Base-by-base conservation (phyloP, 2,113 vertebrate species). In the Xenopus borealis region DNA sequence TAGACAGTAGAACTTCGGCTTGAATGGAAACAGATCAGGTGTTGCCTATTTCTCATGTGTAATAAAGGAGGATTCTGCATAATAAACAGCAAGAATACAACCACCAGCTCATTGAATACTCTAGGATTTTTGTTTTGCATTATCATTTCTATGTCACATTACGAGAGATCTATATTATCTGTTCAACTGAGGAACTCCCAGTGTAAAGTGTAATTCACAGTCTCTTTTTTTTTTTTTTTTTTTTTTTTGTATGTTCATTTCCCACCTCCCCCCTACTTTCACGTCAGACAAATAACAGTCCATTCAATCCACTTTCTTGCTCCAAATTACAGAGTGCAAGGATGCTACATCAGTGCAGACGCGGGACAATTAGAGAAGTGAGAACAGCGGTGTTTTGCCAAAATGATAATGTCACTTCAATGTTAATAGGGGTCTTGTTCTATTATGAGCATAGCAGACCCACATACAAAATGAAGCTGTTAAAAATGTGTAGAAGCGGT, bases 401-500 rank as follows among this genome's bases (percentile, higher is more conserved):
- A 70, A 57, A 65, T 23, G 19, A 40, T 75, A 66, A 23, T 33
- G 61, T 57, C 61, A 58, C 14, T 62, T 53, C 59, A 46, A 17
- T 65, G 33, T 71, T 63, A 64, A 70, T 71, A 53, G 67, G 52
- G 63, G 33, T 30, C 52, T 63, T 65, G 61, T 45, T 55, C 61
- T 65, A 58, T 64, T 53, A 77, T 77, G 67, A 77, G 58, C 16
- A 13, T 12, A 47, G 20, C 67, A 64, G 16, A 64, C 67, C 59
- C n/a, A 44, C 55, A 33, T 55, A 17, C 59, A 45, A 45, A 64
- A 77, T 61, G 44, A 20, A 75, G 53, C 64, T 61, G 17, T 75
- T 75, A 61, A 46, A 75, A 75, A 75, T 59, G 57, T 27, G 45
- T 50, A 67, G 45, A 67, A 67, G 46, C 23, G 19, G 45, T 20